Percentiles rank a stretch among this genome's conserved stretches.
Evolutionary conservation across 2,113 vertebrate genomes (phyloP).

Genomic region (Lota lota): DNA sequence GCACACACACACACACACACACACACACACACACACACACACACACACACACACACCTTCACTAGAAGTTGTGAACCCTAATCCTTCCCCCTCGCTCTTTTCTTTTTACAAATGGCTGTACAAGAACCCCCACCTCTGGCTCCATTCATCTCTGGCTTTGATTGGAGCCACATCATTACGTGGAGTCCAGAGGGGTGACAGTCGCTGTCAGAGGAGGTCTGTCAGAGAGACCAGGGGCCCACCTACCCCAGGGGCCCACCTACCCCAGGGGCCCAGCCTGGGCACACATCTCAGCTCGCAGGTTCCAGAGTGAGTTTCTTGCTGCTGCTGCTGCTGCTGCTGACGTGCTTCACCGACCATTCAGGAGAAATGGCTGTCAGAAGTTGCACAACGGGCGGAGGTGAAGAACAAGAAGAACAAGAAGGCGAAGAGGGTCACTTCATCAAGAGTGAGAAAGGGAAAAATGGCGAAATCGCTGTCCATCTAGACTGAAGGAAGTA

Average conservation of each 20-base stretch:
- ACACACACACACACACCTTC: background rate
- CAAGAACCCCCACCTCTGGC: background rate
- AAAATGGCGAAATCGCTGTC: too few species aligned
- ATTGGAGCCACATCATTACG: conserved; percentile 54
- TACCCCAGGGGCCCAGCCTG: conserved; percentile 45
- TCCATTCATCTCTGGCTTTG: conserved; percentile 49
- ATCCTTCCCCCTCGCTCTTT: background rate
- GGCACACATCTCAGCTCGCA: conserved; percentile 53
- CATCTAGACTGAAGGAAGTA: too few species aligned
- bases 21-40: background rate
- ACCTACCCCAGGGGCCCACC: conserved; percentile 24
- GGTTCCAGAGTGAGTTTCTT: conserved; percentile 42
- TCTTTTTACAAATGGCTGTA: too few species aligned
- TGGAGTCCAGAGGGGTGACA: conserved; percentile 55
- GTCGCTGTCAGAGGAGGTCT: conserved; percentile 42
- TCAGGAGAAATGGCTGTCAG: conserved; percentile 66
- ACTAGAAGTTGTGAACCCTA: background rate
- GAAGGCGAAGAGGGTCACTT: too few species aligned
- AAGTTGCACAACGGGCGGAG: background rate
- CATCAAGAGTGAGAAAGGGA: too few species aligned
- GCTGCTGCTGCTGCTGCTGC: conserved; percentile 14
- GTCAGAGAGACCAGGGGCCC: too few species aligned
- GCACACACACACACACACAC: background rate
- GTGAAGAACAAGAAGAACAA: too few species aligned
- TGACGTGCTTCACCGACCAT: conserved; percentile 65